phyloP scores from a whole-genome alignment of 2,113 vertebrate genomes.

The Pipra filicauda region DNA sequence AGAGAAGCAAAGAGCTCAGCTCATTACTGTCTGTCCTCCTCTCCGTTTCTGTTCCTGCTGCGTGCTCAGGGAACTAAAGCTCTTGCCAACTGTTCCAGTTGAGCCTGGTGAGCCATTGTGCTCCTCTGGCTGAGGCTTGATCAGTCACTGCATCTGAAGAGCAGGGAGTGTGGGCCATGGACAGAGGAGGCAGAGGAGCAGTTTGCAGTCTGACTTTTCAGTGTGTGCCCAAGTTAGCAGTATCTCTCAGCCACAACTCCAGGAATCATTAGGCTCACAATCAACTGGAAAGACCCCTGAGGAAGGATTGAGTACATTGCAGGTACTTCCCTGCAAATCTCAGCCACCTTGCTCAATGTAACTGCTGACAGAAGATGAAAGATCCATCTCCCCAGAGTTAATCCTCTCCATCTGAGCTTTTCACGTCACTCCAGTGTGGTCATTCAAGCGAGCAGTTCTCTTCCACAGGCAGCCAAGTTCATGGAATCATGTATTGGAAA shows the following conservation, averaged over 20 bases:
- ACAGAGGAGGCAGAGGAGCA: background rate
- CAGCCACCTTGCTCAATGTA: background rate
- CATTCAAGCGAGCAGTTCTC: background rate
- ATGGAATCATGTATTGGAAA: background rate
- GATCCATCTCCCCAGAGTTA: background rate
- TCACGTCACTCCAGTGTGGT: background rate
- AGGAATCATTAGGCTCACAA: background rate
- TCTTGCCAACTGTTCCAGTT: background rate
- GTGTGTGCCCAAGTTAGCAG: background rate
- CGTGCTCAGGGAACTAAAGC: background rate
- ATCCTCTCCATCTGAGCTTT: background rate
- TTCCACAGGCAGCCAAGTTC: background rate
- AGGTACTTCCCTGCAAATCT: background rate
- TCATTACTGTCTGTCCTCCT: background rate
- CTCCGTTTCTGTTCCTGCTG: background rate
- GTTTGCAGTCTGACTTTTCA: background rate
- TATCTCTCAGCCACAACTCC: background rate
- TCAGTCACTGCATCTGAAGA: background rate
- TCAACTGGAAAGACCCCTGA: background rate
- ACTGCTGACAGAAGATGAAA: background rate
- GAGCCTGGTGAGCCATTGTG: background rate
- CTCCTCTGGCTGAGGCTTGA: background rate
- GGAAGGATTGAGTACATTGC: background rate
- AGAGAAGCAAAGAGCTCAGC: background rate
- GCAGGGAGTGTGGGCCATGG: accelerated